These are phyloP conservation scores for Deroplatys truncata DNA, from an alignment of 2,888 invertebrate species.

Conservation along the genomic window DNA sequence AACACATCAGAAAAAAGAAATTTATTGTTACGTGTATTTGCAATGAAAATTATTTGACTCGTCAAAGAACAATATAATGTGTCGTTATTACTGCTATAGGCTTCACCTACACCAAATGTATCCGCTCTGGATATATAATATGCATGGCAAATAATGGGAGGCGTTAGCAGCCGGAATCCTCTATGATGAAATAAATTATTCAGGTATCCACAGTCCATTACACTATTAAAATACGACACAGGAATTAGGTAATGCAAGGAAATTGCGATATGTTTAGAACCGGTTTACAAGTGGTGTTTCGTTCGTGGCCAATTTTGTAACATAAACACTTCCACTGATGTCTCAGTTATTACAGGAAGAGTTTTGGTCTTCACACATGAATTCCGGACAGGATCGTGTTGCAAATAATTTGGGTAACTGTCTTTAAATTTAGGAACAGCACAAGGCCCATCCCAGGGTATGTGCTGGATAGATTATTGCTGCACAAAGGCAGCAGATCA, in stretches of 20 bases:
- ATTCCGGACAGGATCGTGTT: too few relatives aligned
- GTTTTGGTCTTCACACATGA: background rate
- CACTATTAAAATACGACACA: background rate
- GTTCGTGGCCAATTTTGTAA: slow-evolving; percentile 7
- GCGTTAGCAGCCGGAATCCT: background rate
- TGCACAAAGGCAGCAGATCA: too few relatives aligned
- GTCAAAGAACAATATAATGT: too few relatives aligned
- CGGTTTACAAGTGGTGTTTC: background rate
- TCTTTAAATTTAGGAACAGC: too few relatives aligned
- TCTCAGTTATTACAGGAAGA: background rate
- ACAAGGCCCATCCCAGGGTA: background rate
- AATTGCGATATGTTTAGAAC: slow-evolving; percentile 7
- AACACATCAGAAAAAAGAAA: too few relatives aligned
- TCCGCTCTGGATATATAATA: background rate
- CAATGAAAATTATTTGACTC: too few relatives aligned
- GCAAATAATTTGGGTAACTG: background rate
- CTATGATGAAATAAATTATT: background rate
- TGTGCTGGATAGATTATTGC: too few relatives aligned
- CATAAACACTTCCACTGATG: background rate
- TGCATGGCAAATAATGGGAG: background rate
- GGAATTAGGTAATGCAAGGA: background rate
- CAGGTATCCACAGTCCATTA: background rate
- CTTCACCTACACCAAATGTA: background rate
- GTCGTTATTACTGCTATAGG: too few relatives aligned
- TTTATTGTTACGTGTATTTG: too few relatives aligned